These are phyloP conservation scores for Ploceus nigricollis DNA, from an alignment of 2,113 vertebrate species.

Conservation along the genomic window DNA sequence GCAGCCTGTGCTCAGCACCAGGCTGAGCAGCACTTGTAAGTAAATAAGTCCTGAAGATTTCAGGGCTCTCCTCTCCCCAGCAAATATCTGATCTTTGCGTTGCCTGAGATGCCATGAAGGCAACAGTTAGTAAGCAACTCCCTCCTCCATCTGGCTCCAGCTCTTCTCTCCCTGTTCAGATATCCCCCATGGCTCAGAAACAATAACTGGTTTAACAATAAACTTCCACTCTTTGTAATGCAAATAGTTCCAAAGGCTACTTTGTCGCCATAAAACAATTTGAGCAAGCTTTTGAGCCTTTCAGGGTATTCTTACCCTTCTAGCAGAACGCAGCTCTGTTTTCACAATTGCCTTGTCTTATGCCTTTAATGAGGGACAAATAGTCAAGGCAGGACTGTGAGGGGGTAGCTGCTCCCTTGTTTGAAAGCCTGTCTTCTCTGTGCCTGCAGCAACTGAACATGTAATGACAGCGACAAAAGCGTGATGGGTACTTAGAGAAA, in stretches of 20 bases:
- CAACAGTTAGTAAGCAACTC: not conserved
- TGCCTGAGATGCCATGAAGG: not conserved
- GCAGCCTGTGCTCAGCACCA: not conserved
- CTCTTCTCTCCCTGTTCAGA: not conserved
- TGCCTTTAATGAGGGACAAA: not conserved
- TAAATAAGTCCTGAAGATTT: not conserved
- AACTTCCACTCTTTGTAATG: constrained; percentile 20
- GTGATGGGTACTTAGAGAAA: not conserved
- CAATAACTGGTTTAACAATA: not conserved
- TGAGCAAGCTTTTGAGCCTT: not conserved
- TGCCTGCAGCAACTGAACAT: not conserved
- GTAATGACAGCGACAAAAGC: not conserved
- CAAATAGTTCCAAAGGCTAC: not conserved
- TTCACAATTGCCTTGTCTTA: not conserved
- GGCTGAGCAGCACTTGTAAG: not conserved
- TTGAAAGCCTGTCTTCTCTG: not conserved
- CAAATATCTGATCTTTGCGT: not conserved
- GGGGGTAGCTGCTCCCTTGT: not conserved
- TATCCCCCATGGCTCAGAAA: not conserved
- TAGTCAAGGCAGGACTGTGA: not conserved
- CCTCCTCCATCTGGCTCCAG: not conserved
- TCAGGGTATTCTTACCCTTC: not conserved
- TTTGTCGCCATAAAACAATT: constrained; percentile 1
- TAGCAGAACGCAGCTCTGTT: not conserved
- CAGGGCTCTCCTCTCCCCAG: not conserved